phyloP scores from a whole-genome alignment of 1,140 invertebrate genomes.

The Brachionus plicatilis region DNA sequence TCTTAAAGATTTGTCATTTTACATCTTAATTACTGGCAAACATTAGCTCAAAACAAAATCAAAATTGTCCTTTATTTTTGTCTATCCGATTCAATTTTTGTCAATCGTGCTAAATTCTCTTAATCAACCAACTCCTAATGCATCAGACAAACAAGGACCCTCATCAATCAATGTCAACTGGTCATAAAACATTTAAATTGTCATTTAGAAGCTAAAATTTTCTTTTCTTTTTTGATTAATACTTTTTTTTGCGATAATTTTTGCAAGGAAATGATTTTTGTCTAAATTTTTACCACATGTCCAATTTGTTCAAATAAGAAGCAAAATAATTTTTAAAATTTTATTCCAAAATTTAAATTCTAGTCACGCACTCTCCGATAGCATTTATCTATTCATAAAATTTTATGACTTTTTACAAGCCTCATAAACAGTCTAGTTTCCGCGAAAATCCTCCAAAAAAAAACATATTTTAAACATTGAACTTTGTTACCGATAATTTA shows the following conservation, averaged over 20 bases:
- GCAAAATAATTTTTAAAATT: not conserved
- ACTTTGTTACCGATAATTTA: not conserved
- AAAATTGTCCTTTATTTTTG: not conserved
- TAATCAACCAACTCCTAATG: not conserved
- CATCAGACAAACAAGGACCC: not conserved
- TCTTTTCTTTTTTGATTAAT: not conserved
- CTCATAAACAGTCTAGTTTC: not conserved
- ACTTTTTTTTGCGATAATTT: not conserved
- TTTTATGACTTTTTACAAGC: not conserved
- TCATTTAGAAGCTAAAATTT: not conserved
- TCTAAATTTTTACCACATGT: not conserved
- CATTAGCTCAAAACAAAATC: conserved; percentile 1
- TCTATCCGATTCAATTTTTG: not conserved
- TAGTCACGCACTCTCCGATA: not conserved
- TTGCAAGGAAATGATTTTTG: not conserved
- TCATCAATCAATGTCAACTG: not conserved
- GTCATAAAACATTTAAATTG: not conserved
- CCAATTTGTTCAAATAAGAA: not conserved
- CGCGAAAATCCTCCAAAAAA: not conserved
- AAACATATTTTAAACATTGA: not conserved
- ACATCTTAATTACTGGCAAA: not conserved
- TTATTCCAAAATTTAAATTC: not conserved
- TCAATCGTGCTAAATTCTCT: not conserved
- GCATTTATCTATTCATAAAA: not conserved
- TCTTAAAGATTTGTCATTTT: not conserved